These are phyloP conservation scores for Pteria penguin DNA, from an alignment of 2,888 invertebrate genomes.

Conservation along the genomic window DNA sequence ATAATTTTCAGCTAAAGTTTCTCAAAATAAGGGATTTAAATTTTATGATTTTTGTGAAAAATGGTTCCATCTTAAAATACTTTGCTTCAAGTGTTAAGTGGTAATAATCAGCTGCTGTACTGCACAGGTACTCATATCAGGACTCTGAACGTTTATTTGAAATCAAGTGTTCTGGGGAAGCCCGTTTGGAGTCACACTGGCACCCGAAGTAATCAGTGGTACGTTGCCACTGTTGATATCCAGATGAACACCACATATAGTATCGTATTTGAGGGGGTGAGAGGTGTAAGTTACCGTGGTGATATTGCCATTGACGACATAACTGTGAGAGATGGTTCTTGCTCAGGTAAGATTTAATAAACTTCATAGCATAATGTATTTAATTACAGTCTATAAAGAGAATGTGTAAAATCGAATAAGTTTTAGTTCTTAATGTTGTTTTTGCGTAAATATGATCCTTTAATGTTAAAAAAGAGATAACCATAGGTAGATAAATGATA, in stretches of 20 bases:
- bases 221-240: slow-evolving; percentile 61
- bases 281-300: slow-evolving; percentile 65
- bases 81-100: too few relatives aligned
- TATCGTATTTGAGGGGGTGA: slow-evolving; percentile 72
- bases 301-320: slow-evolving; percentile 75
- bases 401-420: too few relatives aligned
- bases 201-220: slow-evolving; percentile 69
- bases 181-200: slow-evolving; percentile 68
- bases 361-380: too few relatives aligned
- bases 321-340: slow-evolving; percentile 57
- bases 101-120: too few relatives aligned
- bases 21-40: too few relatives aligned
- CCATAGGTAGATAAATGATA: too few relatives aligned
- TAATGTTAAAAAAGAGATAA: too few relatives aligned
- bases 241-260: slow-evolving; percentile 54
- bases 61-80: too few relatives aligned
- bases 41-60: too few relatives aligned
- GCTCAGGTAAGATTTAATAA: slow-evolving; percentile 46
- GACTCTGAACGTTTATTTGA: slow-evolving; percentile 67
- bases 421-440: too few relatives aligned
- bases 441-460: not conserved
- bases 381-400: too few relatives aligned
- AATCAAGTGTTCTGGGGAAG: slow-evolving; percentile 46
- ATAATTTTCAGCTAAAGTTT: too few relatives aligned
- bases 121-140: slow-evolving; percentile 54